Conservation (phyloP, 2,888 invertebrate genomes). For the Leptothorax acervorum region DNA sequence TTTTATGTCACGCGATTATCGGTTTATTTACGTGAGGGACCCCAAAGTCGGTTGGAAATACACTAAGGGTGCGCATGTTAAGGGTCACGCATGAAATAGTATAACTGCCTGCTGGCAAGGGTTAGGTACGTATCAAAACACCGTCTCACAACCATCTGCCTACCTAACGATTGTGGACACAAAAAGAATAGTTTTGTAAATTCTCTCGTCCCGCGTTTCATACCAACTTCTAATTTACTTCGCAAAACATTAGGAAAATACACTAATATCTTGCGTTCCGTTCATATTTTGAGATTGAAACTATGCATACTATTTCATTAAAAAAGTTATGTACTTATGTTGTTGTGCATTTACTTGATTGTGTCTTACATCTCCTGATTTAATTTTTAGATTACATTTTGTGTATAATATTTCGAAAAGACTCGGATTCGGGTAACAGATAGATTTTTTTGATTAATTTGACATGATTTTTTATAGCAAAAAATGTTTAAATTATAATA, state of each 20-base stretch:
- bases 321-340: too few species aligned
- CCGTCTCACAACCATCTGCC: constrained; percentile 62
- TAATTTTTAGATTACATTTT: too few species aligned
- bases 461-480: too few species aligned
- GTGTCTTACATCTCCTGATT: too few species aligned
- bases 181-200: constrained; percentile 23
- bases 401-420: too few species aligned
- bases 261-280: not conserved
- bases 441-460: too few species aligned
- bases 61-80: constrained; percentile 66
- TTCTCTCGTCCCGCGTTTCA: constrained; percentile 10
- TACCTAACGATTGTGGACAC: constrained; percentile 17
- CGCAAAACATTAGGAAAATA: not conserved
- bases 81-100: constrained; percentile 74
- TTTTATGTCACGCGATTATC: constrained; percentile 16
- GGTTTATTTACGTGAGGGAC: not conserved
- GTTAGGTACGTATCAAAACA: constrained; percentile 73
- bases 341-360: too few species aligned
- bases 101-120: constrained; percentile 76
- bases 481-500: too few species aligned
- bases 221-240: not conserved
- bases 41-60: constrained; percentile 60
- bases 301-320: too few species aligned
- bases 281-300: not conserved
- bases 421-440: too few species aligned